phyloP scores from a whole-genome alignment of 2,797 vertebrate species.

The Amblyopsis hoosieri region DNA sequence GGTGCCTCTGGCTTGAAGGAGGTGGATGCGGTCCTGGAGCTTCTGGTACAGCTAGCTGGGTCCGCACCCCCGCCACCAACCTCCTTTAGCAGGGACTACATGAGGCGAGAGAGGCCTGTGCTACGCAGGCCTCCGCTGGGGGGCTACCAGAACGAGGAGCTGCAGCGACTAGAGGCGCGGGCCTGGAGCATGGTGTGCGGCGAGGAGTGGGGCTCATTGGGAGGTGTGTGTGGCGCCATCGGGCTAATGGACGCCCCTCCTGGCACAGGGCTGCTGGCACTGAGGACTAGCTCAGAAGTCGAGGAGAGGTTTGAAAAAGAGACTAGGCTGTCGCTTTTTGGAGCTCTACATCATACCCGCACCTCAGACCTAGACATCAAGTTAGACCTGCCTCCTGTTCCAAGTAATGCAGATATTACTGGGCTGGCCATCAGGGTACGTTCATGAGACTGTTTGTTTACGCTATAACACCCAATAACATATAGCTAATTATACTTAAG shows the following conservation, averaged over 20 bases:
- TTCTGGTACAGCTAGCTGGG: conserved; percentile 89
- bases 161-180: conserved; percentile 76
- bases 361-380: conserved; percentile 90
- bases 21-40: conserved; percentile 83
- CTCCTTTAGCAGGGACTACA: conserved; percentile 78
- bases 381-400: conserved; percentile 90
- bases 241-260: conserved; percentile 88
- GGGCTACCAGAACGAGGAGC: conserved; percentile 76
- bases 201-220: conserved; percentile 76
- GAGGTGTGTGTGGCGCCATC: conserved; percentile 75
- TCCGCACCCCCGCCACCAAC: conserved; percentile 79
- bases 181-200: conserved; percentile 78
- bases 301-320: conserved; percentile 92
- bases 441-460: background rate
- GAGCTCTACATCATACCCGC: conserved; percentile 90
- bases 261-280: conserved; percentile 80
- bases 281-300: conserved; percentile 72
- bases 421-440: conserved; percentile 91
- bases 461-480: background rate
- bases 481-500: conserved; percentile 2
- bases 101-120: conserved; percentile 74
- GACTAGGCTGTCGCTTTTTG: conserved; percentile 89
- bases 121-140: conserved; percentile 67
- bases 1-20: conserved; percentile 71
- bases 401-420: conserved; percentile 89